phyloP scores from a whole-genome alignment of 2,888 invertebrate species.

The Dysmachus trigonus region DNA sequence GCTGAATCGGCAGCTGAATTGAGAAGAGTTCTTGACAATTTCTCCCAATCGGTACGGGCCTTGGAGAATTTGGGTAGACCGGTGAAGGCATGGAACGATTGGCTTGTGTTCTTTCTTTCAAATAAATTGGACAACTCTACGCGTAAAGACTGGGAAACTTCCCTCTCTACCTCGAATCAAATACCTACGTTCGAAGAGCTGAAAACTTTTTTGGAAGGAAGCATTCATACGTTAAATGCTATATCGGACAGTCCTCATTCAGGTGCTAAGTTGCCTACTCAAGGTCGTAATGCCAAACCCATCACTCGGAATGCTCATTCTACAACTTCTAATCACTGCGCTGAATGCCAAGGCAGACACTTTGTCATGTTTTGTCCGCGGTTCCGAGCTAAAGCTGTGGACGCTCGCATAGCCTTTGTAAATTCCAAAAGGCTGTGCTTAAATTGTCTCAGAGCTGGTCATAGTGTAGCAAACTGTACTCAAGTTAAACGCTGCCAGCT shows the following conservation, averaged over 20 bases:
- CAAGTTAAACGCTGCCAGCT: background rate
- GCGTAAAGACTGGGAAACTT: background rate
- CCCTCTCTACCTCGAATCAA: background rate
- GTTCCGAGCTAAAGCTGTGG: background rate
- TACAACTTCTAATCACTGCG: background rate
- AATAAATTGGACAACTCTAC: background rate
- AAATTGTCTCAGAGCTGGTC: background rate
- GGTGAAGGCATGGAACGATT: background rate
- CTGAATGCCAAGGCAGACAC: background rate
- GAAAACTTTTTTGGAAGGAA: background rate
- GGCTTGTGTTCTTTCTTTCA: background rate
- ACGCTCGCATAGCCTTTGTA: background rate
- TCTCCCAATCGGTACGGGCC: background rate
- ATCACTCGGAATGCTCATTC: background rate
- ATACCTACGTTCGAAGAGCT: background rate
- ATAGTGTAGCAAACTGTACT: background rate
- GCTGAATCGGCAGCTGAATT: background rate
- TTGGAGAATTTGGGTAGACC: background rate
- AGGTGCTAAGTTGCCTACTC: background rate
- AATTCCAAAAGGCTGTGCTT: background rate
- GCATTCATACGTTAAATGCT: background rate
- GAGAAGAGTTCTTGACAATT: background rate
- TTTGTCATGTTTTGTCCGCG: background rate
- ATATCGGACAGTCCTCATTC: background rate
- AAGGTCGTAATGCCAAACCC: background rate